Conservation (phyloP, 2,113 vertebrate genomes). For the Machaerirhynchus nigripectus region DNA sequence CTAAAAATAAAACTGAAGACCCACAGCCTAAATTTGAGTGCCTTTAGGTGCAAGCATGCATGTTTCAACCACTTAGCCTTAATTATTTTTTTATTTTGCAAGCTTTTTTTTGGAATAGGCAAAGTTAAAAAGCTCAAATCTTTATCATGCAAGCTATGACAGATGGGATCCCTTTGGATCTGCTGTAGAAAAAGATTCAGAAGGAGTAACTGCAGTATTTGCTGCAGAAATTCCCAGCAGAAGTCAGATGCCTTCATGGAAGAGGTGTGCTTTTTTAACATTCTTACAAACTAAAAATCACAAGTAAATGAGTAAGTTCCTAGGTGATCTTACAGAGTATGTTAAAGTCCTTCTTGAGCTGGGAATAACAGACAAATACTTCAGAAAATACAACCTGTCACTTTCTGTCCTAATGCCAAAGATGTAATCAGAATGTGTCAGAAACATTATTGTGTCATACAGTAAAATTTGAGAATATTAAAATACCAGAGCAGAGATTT, state of each 20-base stretch:
- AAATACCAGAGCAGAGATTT: not conserved
- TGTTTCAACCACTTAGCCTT: not conserved
- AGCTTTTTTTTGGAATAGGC: not conserved
- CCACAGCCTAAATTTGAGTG: not conserved
- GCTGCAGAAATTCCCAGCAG: not conserved
- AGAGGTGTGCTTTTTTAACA: not conserved
- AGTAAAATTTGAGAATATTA: constrained; percentile 15
- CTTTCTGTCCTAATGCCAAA: not conserved
- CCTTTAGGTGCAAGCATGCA: not conserved
- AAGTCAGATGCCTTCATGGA: not conserved
- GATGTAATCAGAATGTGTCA: not conserved
- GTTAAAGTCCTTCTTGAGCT: not conserved
- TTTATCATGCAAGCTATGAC: not conserved
- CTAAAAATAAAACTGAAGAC: not conserved
- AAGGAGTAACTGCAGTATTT: not conserved
- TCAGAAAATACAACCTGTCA: not conserved
- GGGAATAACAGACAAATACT: not conserved
- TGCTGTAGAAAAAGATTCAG: not conserved
- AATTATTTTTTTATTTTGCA: not conserved
- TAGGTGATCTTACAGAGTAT: not conserved
- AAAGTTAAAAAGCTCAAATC: not conserved
- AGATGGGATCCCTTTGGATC: not conserved
- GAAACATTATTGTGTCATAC: not conserved
- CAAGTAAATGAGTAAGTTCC: not conserved
- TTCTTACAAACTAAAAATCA: not conserved